Conservation (phyloP, 2,888 invertebrate genomes). For the Neria commutata region DNA sequence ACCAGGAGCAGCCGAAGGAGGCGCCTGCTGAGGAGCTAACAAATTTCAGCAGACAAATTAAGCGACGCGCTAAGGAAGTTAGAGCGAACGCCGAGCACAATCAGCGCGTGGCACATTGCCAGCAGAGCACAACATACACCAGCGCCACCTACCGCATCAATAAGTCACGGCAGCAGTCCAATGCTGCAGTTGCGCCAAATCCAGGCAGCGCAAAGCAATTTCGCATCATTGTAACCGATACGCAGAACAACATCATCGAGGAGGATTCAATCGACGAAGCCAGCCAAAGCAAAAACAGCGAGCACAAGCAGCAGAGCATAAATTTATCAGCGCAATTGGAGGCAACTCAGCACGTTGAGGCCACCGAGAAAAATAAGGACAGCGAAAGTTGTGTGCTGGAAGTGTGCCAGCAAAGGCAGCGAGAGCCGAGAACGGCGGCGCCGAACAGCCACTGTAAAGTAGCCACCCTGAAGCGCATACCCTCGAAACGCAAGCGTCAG, state of each 20-base stretch:
- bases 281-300: not conserved
- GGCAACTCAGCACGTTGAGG: too few relatives aligned
- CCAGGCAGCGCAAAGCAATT: constrained; percentile 37
- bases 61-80: constrained; percentile 51
- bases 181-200: not conserved
- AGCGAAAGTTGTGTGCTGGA: not conserved
- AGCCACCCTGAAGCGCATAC: constrained; percentile 36
- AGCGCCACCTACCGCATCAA: constrained; percentile 19
- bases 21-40: constrained; percentile 54
- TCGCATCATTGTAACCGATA: constrained; percentile 59
- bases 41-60: constrained; percentile 53
- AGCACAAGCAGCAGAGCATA: constrained; percentile 10
- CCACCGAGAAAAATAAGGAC: not conserved
- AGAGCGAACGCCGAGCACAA: constrained; percentile 30
- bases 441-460: constrained; percentile 19
- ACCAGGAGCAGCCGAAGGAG: constrained; percentile 50
- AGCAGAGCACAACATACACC: constrained; percentile 2
- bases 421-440: constrained; percentile 1
- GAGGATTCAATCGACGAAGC: constrained; percentile 57
- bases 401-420: not conserved
- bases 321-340: not conserved
- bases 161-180: constrained; percentile 29
- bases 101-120: not conserved
- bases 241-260: constrained; percentile 59
- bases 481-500: constrained; percentile 40